These are phyloP conservation scores for Heliconius himera DNA, from an alignment of 1,140 invertebrate species.

Conservation along the genomic window DNA sequence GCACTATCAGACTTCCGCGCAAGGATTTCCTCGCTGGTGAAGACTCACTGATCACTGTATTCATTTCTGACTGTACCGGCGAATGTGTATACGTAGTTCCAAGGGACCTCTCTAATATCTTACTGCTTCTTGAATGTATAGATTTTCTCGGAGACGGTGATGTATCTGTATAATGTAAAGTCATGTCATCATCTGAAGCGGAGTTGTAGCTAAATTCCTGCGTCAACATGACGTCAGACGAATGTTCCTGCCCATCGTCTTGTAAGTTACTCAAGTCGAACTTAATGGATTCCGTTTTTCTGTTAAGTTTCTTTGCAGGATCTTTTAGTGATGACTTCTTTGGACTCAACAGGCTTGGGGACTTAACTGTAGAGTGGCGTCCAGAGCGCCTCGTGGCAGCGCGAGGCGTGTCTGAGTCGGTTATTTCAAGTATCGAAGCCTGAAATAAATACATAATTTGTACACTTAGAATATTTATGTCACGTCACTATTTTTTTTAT, in stretches of 20 bases:
- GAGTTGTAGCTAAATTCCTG: constrained; percentile 22
- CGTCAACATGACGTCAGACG: constrained; percentile 44
- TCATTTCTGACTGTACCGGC: too few relatives aligned
- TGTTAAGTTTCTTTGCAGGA: constrained; percentile 44
- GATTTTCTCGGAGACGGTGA: constrained; percentile 50
- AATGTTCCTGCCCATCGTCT: constrained; percentile 23
- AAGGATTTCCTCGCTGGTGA: constrained; percentile 46
- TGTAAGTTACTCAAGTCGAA: constrained; percentile 70
- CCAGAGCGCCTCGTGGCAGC: constrained; percentile 25
- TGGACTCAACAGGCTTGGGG: constrained; percentile 45
- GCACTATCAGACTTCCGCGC: constrained; percentile 53
- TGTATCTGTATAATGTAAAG: constrained; percentile 55
- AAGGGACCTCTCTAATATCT: constrained; percentile 52
- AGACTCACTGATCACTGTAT: constrained; percentile 25
- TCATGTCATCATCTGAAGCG: constrained; percentile 37
- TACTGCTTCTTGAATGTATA: constrained; percentile 53
- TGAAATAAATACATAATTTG: constrained; percentile 26
- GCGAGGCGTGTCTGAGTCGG: constrained; percentile 40
- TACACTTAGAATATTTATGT: too few relatives aligned
- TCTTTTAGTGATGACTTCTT: constrained; percentile 67
- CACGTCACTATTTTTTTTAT: too few relatives aligned
- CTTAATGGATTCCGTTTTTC: constrained; percentile 70
- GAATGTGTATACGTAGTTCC: constrained; percentile 37
- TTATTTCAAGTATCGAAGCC: constrained; percentile 48
- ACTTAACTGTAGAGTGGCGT: constrained; percentile 34